Base-by-base conservation (phyloP, 2,888 invertebrate genomes). In the Capitulum mitella region DNA sequence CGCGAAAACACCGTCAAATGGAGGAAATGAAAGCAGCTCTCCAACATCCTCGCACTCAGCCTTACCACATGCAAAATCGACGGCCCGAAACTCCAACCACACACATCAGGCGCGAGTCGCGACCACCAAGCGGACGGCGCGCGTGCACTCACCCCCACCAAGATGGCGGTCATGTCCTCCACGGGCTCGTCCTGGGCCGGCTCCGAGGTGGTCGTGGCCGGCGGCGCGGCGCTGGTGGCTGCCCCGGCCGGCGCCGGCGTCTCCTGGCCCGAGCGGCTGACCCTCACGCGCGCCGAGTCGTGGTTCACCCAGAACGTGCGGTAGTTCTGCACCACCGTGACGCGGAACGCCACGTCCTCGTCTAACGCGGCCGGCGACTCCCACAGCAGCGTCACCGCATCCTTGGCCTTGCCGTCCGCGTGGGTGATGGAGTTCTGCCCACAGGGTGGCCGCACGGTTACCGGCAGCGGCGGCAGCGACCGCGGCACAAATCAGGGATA, bases 261-360 rank as follows among this genome's bases (percentile, higher is more conserved):
- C 75, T 61, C 75, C 19, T 10, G 43, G 3, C 75, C 75, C 1
- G 46, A 22, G 16, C 29, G 14, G 19, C 75, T 75, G 46, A 75
- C 46, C 0, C 75, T 43, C 58, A 81, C 79, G 76, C 79, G 80
- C 77, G 78, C 80, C 3, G 81, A 80, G 14, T 77, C 75, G 29
- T 79, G 78, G 29, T 46, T 77, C 26, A 79, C 79, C 80, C 82
- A 82, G 79, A 80, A 82, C 12, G 77, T 79, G n/a, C 34, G 61
- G 43, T 51, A 80, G 58, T 81, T 78, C 61, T 80, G 78, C 70
- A 82, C 82, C n/a, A 82, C 80, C 16, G 81, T 78, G 3, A 79
- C 82, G 37, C 82, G 81, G 79, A 54, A 80, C 29, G 29, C 46
- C 10, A 80, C 74, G 32, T 64, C 79, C 51, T 78, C 82, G 79